These are phyloP conservation scores for Allobates femoralis DNA, from an alignment of 2,797 vertebrate species.

Conservation along the genomic window DNA sequence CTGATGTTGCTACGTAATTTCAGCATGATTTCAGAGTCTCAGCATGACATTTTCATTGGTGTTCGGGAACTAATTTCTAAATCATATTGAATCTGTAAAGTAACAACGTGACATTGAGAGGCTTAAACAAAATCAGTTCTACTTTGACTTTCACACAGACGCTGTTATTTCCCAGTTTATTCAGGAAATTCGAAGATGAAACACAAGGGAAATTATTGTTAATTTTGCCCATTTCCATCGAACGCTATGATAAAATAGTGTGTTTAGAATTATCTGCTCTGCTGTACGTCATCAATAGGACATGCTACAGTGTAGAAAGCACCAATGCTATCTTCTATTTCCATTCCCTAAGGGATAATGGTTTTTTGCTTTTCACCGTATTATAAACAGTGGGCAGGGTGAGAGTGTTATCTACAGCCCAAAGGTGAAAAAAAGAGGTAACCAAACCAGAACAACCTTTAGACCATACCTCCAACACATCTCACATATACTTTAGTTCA, in stretches of 20 bases:
- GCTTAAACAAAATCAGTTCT: neutral
- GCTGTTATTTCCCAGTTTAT: neutral
- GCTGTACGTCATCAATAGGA: neutral
- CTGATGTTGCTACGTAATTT: neutral
- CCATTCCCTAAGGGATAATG: neutral
- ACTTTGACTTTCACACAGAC: neutral
- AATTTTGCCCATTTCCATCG: neutral
- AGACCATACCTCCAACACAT: neutral
- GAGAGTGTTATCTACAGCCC: neutral
- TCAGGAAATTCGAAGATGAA: neutral
- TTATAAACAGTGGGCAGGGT: neutral
- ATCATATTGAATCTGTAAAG: neutral
- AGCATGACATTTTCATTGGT: conserved; percentile 13
- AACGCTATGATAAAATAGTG: neutral
- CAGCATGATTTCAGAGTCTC: neutral
- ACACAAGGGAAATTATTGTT: neutral
- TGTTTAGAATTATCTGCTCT: neutral
- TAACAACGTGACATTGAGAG: neutral
- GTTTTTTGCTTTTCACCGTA: neutral
- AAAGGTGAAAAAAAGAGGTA: neutral
- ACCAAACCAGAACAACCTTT: neutral
- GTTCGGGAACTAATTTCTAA: conserved; percentile 7
- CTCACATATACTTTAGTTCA: neutral
- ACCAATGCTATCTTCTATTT: neutral
- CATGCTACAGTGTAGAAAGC: neutral